Conservation (phyloP, 2,797 vertebrate species). For the Tauraco hartlaubi region DNA sequence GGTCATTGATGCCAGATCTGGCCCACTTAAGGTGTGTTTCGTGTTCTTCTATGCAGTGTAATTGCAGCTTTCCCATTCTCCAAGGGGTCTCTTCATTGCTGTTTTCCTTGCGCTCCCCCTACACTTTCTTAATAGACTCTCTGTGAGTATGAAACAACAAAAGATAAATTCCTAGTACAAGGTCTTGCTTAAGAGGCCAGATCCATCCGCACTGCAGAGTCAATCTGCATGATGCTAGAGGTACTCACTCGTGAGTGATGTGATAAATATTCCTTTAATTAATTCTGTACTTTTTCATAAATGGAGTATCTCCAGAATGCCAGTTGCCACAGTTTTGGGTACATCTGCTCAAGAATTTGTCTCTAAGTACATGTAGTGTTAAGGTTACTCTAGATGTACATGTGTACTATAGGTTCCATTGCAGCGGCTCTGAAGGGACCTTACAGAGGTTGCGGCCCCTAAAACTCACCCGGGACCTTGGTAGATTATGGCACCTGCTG, state of each 20-base stretch:
- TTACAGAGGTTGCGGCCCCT: background rate
- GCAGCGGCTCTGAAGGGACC: background rate
- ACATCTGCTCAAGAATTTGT: background rate
- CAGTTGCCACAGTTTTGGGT: background rate
- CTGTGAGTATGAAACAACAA: background rate
- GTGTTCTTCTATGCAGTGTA: background rate
- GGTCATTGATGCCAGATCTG: background rate
- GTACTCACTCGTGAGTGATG: background rate
- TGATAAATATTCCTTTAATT: background rate
- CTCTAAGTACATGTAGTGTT: background rate
- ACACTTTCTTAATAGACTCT: background rate
- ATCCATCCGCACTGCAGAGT: background rate
- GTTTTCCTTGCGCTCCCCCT: background rate
- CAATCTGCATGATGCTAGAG: fast-evolving
- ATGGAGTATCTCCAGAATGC: background rate
- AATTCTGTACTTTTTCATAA: background rate
- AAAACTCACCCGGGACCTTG: background rate
- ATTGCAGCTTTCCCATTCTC: background rate
- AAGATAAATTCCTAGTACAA: background rate
- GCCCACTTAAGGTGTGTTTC: background rate
- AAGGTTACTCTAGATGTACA: background rate
- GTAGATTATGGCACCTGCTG: background rate
- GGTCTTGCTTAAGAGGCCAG: background rate
- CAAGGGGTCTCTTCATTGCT: background rate
- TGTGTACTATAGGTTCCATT: background rate